Conservation (phyloP, 1,140 invertebrate genomes). For the Plutomurus gul region DNA sequence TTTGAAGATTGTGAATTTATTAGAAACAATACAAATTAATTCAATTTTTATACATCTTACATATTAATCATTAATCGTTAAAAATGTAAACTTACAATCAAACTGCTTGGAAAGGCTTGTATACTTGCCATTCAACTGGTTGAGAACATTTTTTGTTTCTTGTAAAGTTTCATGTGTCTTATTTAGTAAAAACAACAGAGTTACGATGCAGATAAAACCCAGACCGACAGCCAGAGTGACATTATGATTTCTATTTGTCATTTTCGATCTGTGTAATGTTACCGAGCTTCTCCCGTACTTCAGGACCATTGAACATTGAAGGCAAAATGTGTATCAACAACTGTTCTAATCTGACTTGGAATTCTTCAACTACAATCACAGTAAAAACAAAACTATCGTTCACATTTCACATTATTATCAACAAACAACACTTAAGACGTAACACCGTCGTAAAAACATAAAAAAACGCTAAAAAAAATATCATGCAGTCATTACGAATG, state of each 20-base stretch:
- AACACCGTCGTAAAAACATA: too few relatives aligned
- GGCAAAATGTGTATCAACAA: too few relatives aligned
- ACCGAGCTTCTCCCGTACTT: too few relatives aligned
- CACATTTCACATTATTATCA: too few relatives aligned
- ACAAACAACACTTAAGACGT: too few relatives aligned
- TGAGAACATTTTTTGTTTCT: neutral
- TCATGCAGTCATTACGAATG: too few relatives aligned
- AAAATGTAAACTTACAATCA: constrained; percentile 37
- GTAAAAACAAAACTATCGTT: too few relatives aligned
- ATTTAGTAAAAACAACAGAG: constrained; percentile 12
- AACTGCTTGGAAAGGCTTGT: constrained; percentile 33
- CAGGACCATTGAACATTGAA: too few relatives aligned
- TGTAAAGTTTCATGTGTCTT: constrained; percentile 30
- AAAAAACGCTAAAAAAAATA: too few relatives aligned
- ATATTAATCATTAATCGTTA: neutral
- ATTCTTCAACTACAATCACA: too few relatives aligned
- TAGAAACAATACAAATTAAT: neutral
- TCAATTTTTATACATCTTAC: neutral
- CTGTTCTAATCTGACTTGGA: too few relatives aligned
- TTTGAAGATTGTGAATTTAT: neutral
- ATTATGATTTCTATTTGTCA: constrained; percentile 31
- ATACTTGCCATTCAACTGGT: constrained; percentile 12
- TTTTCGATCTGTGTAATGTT: too few relatives aligned
- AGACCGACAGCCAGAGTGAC: constrained; percentile 10
- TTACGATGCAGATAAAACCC: neutral